Evolutionary conservation across 2,797 vertebrate genomes (phyloP).

Genomic region (Hemitrygon akajei): DNA sequence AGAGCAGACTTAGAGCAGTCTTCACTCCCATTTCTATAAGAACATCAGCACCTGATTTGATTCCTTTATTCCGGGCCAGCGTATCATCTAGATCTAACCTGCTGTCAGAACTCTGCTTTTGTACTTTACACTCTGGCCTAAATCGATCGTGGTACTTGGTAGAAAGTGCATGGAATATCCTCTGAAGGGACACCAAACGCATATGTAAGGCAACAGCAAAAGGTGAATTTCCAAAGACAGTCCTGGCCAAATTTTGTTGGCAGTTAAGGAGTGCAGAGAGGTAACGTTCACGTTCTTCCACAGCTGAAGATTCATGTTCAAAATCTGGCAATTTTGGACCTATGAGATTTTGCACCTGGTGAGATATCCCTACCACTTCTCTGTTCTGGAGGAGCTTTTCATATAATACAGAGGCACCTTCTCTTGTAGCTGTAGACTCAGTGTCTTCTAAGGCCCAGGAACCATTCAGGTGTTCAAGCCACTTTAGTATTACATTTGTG

Average conservation of each 20-base stretch:
- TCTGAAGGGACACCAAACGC: slow-evolving; percentile 63
- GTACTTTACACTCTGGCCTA: slow-evolving; percentile 53
- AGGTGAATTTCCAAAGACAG: slow-evolving; percentile 64
- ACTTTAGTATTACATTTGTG: slow-evolving; percentile 70
- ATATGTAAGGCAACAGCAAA: slow-evolving; percentile 65
- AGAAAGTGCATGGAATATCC: slow-evolving; percentile 70
- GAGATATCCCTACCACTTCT: slow-evolving; percentile 67
- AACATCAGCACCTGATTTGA: slow-evolving; percentile 65
- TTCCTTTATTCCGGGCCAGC: slow-evolving; percentile 52
- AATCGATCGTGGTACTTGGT: slow-evolving; percentile 72
- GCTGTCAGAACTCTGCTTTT: slow-evolving; percentile 56
- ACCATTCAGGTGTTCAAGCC: slow-evolving; percentile 75
- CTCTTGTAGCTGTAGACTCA: slow-evolving; percentile 54
- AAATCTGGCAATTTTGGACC: slow-evolving; percentile 71
- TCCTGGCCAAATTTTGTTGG: slow-evolving; percentile 66
- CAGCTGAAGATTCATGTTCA: slow-evolving; percentile 63
- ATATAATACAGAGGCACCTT: slow-evolving; percentile 59
- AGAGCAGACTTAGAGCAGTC: slow-evolving; percentile 70
- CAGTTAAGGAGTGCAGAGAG: slow-evolving; percentile 64
- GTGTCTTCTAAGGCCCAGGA: slow-evolving; percentile 70
- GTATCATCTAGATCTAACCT: slow-evolving; percentile 55
- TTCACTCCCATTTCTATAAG: slow-evolving; percentile 74
- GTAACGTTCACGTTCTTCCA: slow-evolving; percentile 65
- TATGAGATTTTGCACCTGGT: slow-evolving; percentile 65
- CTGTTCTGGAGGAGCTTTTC: slow-evolving; percentile 65